Base-by-base conservation (phyloP, 2,113 vertebrate species). In the Nerophis lumbriciformis region DNA sequence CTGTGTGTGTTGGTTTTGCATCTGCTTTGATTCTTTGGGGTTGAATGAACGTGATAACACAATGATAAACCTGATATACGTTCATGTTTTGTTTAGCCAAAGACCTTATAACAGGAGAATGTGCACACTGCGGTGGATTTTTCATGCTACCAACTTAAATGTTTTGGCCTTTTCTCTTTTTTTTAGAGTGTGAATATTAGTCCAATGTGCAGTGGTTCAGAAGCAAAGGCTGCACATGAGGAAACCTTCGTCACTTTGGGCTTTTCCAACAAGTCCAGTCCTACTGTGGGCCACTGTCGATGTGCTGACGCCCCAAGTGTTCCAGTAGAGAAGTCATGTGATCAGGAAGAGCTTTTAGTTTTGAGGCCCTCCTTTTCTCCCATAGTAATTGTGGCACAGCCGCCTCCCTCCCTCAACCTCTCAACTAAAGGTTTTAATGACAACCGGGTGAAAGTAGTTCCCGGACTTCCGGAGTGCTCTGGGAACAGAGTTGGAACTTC, bases 131-230 rank as follows among this genome's bases (percentile, higher is more conserved):
- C 28, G 15, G 35, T 37, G 38, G 4, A 6, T 54, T 15, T 38
- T 8, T 6, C 13, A 37, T 44, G 3, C 5, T 42, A 10, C 16
- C 19, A 3, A 44, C 19, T 57, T 44, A 45, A 44, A 57, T 21
- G 11, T 16, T 45, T 42, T 44, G 39, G 37, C 39, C 19, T 85
- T 65, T 74, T 77, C 51, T 85, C 60, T 85, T 64, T 76, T 74
- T 58, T 81, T 68, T 88, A 88, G 87, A 84, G 63, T 39, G 48
- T 66, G 61, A 80, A 65, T 70, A 47, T 75, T 81, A 83, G 77
- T 71, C 64, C 51, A 21, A 36, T 67, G 54, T 70, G 79, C 75
- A 73, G 56, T 65, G 71, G 67, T 69, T 78, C 73, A 63, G 66
- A 79, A 64, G 64, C 62, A 71, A 77, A 75, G 39, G 1, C 73